Evolutionary conservation across 2,113 vertebrate species (phyloP), one percentile per base, ranked within the genome.

Genomic region (Clarias batrachus): DNA sequence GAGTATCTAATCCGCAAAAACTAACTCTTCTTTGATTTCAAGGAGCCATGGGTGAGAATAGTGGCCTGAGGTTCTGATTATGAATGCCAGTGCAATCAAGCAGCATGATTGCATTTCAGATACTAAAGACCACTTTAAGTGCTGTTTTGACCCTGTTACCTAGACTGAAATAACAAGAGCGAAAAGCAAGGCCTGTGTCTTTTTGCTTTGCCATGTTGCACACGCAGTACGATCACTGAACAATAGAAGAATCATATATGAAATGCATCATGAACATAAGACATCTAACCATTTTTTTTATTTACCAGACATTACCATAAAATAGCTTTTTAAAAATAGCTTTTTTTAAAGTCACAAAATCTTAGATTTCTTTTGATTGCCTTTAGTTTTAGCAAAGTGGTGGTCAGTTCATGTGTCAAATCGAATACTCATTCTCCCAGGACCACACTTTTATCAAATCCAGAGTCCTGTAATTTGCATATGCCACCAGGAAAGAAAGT

Each of bases 21-120:
- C 89, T 62, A 85, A 91, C 90, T 91, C 86, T n/a, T 86, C 84
- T 84, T 86, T 93, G 91, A 92, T 93, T 94, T 89, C 88, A 60
- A 86, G 86, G 79, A 59, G 65, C 66, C 52, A 52, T 57, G 48
- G 85, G 90, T 23, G 87, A 88, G 86, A 21, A 88, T 76, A 60
- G 87, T 88, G 66, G 81, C 84, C 86, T 88, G 76, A 87, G 82
- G 90, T 71, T 57, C 78, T 91, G 89, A 93, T 94, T 89, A 91
- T 85, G 86, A 91, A 90, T 91, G 91, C 87, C 65, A 88, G 84
- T 14, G 62, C 89, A 94, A 94, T 94, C 93, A 93, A 85, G 88
- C 88, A 66, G 85, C 70, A 21, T 92, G 91, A 94, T 93, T 93
- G 92, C 86, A 80, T 87, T 85, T 84, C 85, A 86, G 86, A 83